A percentile compares a stretch with the other conserved stretches of the same genome.
phyloP scores from a whole-genome alignment of 2,888 invertebrate genomes.

The Notodonta dromedarius region DNA sequence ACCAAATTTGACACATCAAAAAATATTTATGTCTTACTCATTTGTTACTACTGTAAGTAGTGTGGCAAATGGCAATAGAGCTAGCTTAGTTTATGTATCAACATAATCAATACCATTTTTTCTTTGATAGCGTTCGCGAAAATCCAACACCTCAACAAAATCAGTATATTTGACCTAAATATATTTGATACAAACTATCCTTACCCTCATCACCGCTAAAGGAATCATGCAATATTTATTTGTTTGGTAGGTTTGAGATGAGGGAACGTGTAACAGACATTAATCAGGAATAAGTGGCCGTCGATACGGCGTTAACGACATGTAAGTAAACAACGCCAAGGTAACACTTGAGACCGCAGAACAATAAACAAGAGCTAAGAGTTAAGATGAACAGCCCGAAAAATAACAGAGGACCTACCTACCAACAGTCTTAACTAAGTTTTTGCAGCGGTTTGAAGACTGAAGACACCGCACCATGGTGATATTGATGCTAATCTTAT shows the following conservation, averaged over 20 bases:
- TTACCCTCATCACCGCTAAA: conserved; percentile 38
- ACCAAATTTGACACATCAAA: too few relatives aligned
- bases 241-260: conserved; percentile 33
- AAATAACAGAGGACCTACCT: too few relatives aligned
- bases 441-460: too few relatives aligned
- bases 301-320: conserved; percentile 38
- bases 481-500: too few relatives aligned
- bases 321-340: conserved; percentile 48
- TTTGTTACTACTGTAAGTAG: too few relatives aligned
- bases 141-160: not conserved
- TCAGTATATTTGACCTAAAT: conserved; percentile 3
- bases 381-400: too few relatives aligned
- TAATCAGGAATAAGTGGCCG: conserved; percentile 43
- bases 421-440: too few relatives aligned
- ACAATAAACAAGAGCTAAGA: not conserved
- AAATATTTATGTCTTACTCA: too few relatives aligned
- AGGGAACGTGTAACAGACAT: conserved; percentile 35
- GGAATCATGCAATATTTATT: conserved; percentile 45
- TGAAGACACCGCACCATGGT: too few relatives aligned
- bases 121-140: not conserved
- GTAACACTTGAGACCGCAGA: conserved; percentile 24
- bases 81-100: too few relatives aligned
- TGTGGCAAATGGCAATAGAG: too few relatives aligned
- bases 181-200: conserved; percentile 12
- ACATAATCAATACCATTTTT: too few relatives aligned